Conservation (phyloP, 23 tunicate species). For the Pegea sp. region DNA sequence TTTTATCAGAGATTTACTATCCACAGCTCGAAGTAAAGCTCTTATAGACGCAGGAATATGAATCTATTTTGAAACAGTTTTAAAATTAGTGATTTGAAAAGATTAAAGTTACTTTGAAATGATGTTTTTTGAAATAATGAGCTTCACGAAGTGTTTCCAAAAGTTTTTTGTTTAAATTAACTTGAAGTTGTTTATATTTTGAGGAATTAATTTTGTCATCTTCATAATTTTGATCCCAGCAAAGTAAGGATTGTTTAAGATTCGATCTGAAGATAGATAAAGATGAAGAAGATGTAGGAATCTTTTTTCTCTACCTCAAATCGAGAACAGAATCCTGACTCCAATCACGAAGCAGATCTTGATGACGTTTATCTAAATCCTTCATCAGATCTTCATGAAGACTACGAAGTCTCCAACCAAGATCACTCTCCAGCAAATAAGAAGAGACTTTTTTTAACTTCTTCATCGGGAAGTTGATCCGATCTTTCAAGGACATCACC, state of each 20-base stretch:
- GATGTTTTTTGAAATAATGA: conserved; percentile 27
- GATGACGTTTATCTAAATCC: conserved; percentile 67
- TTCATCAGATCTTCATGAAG: conserved; percentile 65
- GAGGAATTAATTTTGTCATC: too few species aligned
- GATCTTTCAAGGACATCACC: conserved; percentile 47
- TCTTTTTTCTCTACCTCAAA: too few species aligned
- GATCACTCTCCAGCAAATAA: conserved; percentile 70
- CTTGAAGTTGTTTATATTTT: too few species aligned
- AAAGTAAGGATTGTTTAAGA: too few species aligned
- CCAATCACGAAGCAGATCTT: conserved; percentile 39
- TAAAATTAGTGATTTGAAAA: not conserved
- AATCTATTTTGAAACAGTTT: conserved; percentile 15
- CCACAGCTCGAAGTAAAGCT: conserved; percentile 44
- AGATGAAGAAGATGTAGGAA: too few species aligned
- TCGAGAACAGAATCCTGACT: conserved; percentile 37
- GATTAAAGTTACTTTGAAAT: not conserved
- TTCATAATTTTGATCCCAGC: too few species aligned
- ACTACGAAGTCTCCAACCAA: conserved; percentile 78
- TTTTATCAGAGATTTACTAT: conserved; percentile 40
- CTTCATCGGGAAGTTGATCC: conserved; percentile 48
- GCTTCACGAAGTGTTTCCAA: conserved; percentile 67
- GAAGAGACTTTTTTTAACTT: conserved; percentile 53
- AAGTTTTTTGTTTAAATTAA: conserved; percentile 57
- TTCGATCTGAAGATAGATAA: too few species aligned
- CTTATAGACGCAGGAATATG: conserved; percentile 47